phyloP scores from a whole-genome alignment of 2,113 vertebrate species.

The Myiozetetes cayanensis region DNA sequence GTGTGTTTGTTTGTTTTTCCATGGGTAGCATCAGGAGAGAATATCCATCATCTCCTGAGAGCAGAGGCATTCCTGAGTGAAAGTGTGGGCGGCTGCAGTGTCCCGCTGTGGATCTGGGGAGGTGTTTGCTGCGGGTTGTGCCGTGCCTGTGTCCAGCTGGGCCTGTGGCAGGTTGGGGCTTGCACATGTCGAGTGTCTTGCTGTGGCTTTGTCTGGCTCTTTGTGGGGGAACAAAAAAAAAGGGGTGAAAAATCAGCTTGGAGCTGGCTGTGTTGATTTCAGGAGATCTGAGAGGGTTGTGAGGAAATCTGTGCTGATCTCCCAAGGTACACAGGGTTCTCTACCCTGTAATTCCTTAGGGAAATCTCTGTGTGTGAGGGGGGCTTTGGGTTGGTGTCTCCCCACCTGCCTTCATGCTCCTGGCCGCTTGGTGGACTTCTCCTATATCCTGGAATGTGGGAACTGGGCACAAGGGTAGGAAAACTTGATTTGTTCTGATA shows the following conservation, averaged over 20 bases:
- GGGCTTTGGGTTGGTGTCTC: neutral
- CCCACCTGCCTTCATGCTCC: neutral
- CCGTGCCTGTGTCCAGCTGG: neutral
- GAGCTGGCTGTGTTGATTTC: neutral
- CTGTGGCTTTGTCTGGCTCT: conserved; percentile 5
- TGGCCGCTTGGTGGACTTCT: neutral
- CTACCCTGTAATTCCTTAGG: neutral
- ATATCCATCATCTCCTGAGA: conserved; percentile 27
- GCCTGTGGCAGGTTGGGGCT: neutral
- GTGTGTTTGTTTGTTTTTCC: conserved; percentile 45
- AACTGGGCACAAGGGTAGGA: neutral
- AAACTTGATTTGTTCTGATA: neutral
- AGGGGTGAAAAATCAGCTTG: neutral
- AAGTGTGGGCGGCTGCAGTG: conserved; percentile 38
- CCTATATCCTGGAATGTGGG: neutral
- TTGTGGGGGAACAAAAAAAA: neutral
- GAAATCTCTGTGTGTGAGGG: neutral
- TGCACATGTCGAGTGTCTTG: neutral
- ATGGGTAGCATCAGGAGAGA: conserved; percentile 32
- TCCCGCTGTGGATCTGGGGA: neutral
- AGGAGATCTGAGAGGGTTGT: neutral
- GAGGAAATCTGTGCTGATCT: neutral
- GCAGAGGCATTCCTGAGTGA: conserved; percentile 50
- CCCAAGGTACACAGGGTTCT: neutral
- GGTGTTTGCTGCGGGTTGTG: neutral